Evolutionary conservation across 2,797 vertebrate genomes (phyloP).

Genomic region (Malurus leucopterus): DNA sequence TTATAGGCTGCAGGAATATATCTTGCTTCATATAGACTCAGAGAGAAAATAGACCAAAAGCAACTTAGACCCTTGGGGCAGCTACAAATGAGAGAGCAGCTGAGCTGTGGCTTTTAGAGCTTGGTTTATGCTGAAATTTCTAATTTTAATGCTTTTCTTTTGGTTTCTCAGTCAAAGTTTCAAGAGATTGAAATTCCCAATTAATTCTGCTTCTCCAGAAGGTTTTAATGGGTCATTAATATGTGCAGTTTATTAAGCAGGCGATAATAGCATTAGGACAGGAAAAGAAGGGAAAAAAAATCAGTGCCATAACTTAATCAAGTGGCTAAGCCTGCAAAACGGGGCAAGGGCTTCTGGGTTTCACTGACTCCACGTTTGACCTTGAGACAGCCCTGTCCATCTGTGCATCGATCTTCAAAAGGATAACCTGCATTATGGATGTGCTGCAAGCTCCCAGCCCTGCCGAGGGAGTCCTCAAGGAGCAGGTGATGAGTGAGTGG

Average conservation of each 20-base stretch:
- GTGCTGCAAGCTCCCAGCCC: background rate
- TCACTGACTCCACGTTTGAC: background rate
- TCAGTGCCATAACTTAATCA: background rate
- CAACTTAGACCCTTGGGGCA: background rate
- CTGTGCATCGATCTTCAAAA: background rate
- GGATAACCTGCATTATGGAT: background rate
- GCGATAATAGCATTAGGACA: background rate
- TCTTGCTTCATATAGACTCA: background rate
- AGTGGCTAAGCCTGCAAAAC: background rate
- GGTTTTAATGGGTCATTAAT: background rate
- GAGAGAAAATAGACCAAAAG: background rate
- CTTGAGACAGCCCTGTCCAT: background rate
- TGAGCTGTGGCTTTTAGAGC: background rate
- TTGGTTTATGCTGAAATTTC: background rate
- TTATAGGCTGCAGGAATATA: background rate
- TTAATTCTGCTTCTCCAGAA: background rate
- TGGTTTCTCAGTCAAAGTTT: background rate
- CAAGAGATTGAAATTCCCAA: background rate
- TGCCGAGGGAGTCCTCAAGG: background rate
- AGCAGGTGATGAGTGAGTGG: fast-evolving
- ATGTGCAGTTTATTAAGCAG: background rate
- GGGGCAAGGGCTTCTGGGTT: background rate
- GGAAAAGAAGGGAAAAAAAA: conserved; percentile 5
- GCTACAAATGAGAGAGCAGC: background rate
- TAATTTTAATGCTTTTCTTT: background rate